Base-by-base conservation (phyloP, 1,140 invertebrate species). In the Trinorchestia longiramus region DNA sequence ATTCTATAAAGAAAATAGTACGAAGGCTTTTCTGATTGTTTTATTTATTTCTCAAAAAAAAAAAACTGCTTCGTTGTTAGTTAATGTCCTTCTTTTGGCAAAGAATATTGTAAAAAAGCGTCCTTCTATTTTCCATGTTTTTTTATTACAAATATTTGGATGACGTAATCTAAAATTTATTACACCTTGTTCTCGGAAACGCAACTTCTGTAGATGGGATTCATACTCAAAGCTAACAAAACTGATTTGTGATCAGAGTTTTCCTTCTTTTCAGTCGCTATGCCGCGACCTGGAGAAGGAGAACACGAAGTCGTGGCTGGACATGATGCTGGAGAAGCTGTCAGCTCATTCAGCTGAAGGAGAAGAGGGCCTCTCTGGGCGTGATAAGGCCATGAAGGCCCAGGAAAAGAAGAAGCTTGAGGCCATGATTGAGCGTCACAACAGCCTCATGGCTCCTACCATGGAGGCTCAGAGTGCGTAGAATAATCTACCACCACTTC, bases 261-360 rank as follows among this genome's bases (percentile, higher is more conserved):
- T 43, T 53, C 44, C 43, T 44, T 41, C 45, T 87, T 88, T 47
- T 23, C 96, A 97, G 97, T 96, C 96, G 42, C 96, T 97, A 41
- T 97, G 97, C 96, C 97, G 96, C 41, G 97, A 97, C 92, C 90
- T 97, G 95, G 97, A 97, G 43, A 97, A 96, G 96, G 96, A 96
- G 28, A 96, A 96, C 45, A 96, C 96, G 36, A 97, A 97, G 96
- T 91, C 96, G 43, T 97, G 97, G 97, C 96, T 97, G 87, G 96
- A 96, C 95, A 96, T 96, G 96, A 96, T 96, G 96, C 95, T 96
- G 95, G 96, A 96, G 87, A 96, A 96, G 95, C 96, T 97, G 40
- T 97, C 96, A 36, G 44, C 96, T 17, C 96, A 97, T 95, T 96
- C 96, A 62, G 96, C 87, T 90, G 96, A 97, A 44, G 95, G 95